These are phyloP conservation scores for Parnassius mnemosyne DNA, from an alignment of 2,888 invertebrate species.

Conservation along the genomic window DNA sequence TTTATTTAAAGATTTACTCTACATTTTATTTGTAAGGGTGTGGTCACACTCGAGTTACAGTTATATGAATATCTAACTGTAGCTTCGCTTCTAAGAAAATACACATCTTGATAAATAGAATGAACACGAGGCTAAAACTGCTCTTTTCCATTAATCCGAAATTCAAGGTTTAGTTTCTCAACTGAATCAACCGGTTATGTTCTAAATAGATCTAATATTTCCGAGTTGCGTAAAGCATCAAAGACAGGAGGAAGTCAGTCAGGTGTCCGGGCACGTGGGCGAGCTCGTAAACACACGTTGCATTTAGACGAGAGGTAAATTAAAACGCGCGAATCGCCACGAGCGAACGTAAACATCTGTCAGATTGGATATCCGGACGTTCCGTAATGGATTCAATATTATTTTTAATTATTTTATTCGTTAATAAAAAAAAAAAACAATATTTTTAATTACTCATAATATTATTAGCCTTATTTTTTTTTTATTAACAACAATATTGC, in stretches of 20 bases:
- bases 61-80: too few relatives aligned
- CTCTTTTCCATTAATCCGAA: constrained; percentile 3
- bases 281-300: constrained; percentile 26
- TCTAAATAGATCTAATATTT: constrained; percentile 18
- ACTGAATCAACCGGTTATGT: constrained; percentile 5
- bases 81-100: too few relatives aligned
- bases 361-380: constrained; percentile 10
- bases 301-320: constrained; percentile 28
- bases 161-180: constrained; percentile 3
- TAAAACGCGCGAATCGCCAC: constrained; percentile 29
- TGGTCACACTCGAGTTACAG: too few relatives aligned
- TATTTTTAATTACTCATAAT: neutral
- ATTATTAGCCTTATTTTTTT: neutral
- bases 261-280: constrained; percentile 30
- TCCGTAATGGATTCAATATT: constrained; percentile 21
- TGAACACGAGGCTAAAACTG: neutral
- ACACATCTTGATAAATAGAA: too few relatives aligned
- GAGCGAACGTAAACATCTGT: constrained; percentile 30
- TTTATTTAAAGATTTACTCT: too few relatives aligned
- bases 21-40: too few relatives aligned
- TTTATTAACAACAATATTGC: too few relatives aligned
- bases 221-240: constrained; percentile 29
- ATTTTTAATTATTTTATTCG: constrained; percentile 10
- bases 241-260: constrained; percentile 32
- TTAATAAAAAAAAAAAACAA: constrained; percentile 1